Base-by-base conservation (phyloP, 1,140 invertebrate genomes). In the Microplitis demolitor region DNA sequence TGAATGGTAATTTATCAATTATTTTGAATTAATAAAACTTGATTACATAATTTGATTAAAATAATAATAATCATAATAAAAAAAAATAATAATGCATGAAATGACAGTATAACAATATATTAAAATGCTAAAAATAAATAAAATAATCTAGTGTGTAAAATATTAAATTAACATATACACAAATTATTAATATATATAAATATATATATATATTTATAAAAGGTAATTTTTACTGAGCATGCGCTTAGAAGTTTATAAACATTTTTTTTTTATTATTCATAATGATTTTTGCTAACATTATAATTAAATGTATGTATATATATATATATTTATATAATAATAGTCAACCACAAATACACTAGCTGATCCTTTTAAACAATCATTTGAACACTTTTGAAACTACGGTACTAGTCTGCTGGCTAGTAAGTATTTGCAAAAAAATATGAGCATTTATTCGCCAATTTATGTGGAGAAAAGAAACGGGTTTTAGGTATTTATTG, bases 381-480 rank as follows among this genome's bases (percentile, higher is more conserved):
- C 54, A 33, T 67, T 76, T 80, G 74, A 80, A 80, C 75, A 78
- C 78, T 73, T 76, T 78, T 68, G 73, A 73, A 78, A 72, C 78
- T 79, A 80, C 66, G 74, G 74, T 77, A 80, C 76, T 79, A 78
- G 75, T 78, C 76, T 75, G 75, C 71, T 80, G 77, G 77, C 75
- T 76, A 78, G 76, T 80, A 80, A 78, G 78, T 79, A 79, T 75
- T 74, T 73, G 73, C 51, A 31, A 54, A 33, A 16, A 56, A 35
- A 45, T 33, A 71, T 71, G 54, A 16, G 45, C 62, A 35, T 24
- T 13, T 14, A 66, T 54, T 64, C 37, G 63, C 45, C 64, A 54
- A 34, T 6, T 56, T 72, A 16, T 54, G 8, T n/a, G 2, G 53
- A n/a, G 8, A 4, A 54, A 4, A 54, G 4, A 54, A 11, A 54